Evolutionary conservation across 2,113 vertebrate genomes (phyloP), one percentile per base, ranked within the genome.

Genomic region (Syrmaticus mikado): DNA sequence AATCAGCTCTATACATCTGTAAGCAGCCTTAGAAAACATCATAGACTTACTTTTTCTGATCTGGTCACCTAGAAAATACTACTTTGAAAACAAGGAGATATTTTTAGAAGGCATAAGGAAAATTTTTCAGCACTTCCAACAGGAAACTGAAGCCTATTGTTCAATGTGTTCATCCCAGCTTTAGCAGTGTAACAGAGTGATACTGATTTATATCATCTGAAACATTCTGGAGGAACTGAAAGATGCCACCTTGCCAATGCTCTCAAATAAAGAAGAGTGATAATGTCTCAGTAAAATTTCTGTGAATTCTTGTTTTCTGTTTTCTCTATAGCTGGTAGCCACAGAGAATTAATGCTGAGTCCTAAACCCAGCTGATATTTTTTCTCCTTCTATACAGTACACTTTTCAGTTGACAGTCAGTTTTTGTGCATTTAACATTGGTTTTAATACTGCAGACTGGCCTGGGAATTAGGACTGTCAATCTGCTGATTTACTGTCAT

Each of bases 181-280:
- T 84, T 95, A 93, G 81, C 90, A 74, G 50, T 45, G 61, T 85
- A 91, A 93, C 85, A 88, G 89, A 91, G 71, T 70, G 75, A 85
- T 94, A 84, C 38, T 89, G 95, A 86, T 94, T 93, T 94, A 15
- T 90, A 62, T 93, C 30, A 72, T 57, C 79, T 86, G 74, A 95
- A 86, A 86, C 38, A 71, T 60, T 94, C 94, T 91, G 53, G 73
- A 94, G 82, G 82, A 90, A 94, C 34, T 52, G 82, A 94, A 93
- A 78, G 18, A 82, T 87, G 70, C 71, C 73, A 70, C 71, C 85
- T 93, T 1, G 0, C 80, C 87, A 90, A 68, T 76, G 89, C 61
- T 48, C 58, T 94, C 32, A 34, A 71, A 94, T 93, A 93, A 87
- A 87, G n/a, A 81, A 65, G 65, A 92, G 87, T 41, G 68, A 77